Base-by-base conservation (phyloP, 2,113 vertebrate species). In the Apistogramma diplotaenia region DNA sequence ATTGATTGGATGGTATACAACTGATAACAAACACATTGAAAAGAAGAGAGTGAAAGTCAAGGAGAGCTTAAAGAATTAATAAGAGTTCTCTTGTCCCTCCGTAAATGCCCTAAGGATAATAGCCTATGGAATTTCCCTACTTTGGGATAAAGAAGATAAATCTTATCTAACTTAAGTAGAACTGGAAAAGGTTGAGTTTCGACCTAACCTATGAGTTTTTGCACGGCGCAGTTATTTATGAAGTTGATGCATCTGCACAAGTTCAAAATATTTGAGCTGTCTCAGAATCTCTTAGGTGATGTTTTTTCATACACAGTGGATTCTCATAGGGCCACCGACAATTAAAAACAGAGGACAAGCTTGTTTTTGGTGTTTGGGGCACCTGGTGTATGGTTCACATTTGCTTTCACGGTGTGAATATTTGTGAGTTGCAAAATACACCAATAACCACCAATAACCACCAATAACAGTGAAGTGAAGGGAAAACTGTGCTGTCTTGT, bases 1-100 rank as follows among this genome's bases (percentile, higher is more conserved):
- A 94, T 95, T 84, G 93, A 93, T 81, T 55, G 73, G 58, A 76
- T 73, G 84, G 91, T 91, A 93, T 92, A 93, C 85, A 93, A 93
- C 94, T 94, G 92, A 92, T 92, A 92, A 92, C 89, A 90, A 88
- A 92, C 78, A 89, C 79, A 89, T 83, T 79, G 86, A 84, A 87
- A 90, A 89, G 58, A 71, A 79, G 58, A 79, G 81, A 89, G 89
- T 89, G 78, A 90, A 90, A 91, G 89, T 82, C 74, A 84, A 89
- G 76, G 35, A 59, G 77, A 89, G 71, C 55, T 85, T 89, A 82
- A 58, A 70, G 78, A 92, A 90, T 89, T 90, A 91, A 93, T 85
- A 88, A 79, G 58, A 51, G 89, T 82, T 84, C 74, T 87, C 83
- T 87, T 89, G 86, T 82, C 71, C 81, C 83, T 86, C 53, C 61